Percentiles rank a stretch among this genome's conserved stretches.
phyloP scores from a whole-genome alignment of 2,797 vertebrate genomes.

The Pempheris klunzingeri region DNA sequence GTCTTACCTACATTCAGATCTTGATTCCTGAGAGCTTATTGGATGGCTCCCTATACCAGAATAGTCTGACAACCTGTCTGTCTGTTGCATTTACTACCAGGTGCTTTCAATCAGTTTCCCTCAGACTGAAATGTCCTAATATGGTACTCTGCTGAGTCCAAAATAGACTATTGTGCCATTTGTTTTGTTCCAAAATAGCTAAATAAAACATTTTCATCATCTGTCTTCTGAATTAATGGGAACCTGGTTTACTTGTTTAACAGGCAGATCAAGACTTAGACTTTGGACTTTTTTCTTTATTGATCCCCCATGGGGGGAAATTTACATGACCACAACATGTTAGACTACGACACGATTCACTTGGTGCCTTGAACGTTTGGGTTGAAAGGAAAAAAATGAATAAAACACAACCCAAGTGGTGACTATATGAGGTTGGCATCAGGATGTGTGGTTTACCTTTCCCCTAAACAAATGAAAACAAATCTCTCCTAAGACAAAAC shows the following conservation, averaged over 20 bases:
- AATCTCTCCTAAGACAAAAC: constrained; percentile 53
- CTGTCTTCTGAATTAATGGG: constrained; percentile 54
- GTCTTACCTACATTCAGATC: constrained; percentile 7
- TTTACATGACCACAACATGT: constrained; percentile 64
- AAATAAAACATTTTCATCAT: constrained; percentile 59
- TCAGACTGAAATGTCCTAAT: constrained; percentile 67
- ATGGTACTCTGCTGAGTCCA: constrained; percentile 64
- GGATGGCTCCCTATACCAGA: constrained; percentile 5
- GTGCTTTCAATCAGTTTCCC: constrained; percentile 71
- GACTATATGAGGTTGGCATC: constrained; percentile 72
- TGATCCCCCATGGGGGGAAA: no score
- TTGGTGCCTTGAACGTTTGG: constrained; percentile 15
- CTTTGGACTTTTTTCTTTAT: no score
- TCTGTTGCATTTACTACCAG: constrained; percentile 54
- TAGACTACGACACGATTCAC: constrained; percentile 46
- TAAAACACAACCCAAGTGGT: constrained; percentile 46
- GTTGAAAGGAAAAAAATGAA: constrained; percentile 53
- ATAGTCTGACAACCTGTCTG: constrained; percentile 44
- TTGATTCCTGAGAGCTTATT: constrained; percentile 14
- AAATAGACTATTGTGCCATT: constrained; percentile 35
- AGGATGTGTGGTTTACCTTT: constrained; percentile 68
- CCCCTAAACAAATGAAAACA: constrained; percentile 76
- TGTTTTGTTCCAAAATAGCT: constrained; percentile 52
- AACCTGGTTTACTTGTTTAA: constrained; percentile 61
- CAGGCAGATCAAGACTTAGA: constrained; percentile 65